Conservation (phyloP, 1,140 invertebrate species). For the Hyphantria cunea region DNA sequence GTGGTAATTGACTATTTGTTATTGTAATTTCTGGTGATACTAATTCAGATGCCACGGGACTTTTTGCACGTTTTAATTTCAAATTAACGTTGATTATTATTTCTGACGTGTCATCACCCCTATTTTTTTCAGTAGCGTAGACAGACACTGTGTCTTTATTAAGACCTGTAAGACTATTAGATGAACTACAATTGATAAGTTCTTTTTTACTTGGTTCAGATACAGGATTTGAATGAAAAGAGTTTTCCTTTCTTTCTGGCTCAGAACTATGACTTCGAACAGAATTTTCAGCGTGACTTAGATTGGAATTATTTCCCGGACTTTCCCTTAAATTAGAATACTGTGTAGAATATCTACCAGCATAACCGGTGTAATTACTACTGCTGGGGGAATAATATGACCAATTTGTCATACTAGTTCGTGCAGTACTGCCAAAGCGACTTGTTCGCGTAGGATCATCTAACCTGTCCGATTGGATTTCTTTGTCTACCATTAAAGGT, state of each 20-base stretch:
- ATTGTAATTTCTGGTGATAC: constrained; percentile 67
- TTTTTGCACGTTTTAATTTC: constrained; percentile 65
- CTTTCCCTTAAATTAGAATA: constrained; percentile 63
- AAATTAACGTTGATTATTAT: constrained; percentile 72
- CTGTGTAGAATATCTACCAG: constrained; percentile 74
- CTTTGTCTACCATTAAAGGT: constrained; percentile 84
- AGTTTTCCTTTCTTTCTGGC: constrained; percentile 52
- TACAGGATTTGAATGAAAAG: constrained; percentile 29
- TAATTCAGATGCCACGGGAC: constrained; percentile 50
- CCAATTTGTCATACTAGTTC: constrained; percentile 83
- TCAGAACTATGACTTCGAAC: constrained; percentile 67
- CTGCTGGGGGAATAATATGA: constrained; percentile 85
- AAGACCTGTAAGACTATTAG: constrained; percentile 30
- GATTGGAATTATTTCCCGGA: constrained; percentile 42
- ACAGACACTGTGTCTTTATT: constrained; percentile 44
- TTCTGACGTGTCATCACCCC: constrained; percentile 58
- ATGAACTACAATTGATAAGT: constrained; percentile 25
- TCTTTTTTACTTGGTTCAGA: constrained; percentile 40
- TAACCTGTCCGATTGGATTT: constrained; percentile 86
- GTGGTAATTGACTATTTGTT: constrained; percentile 81
- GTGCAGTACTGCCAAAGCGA: constrained; percentile 82
- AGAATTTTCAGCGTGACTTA: constrained; percentile 51
- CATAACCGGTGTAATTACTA: constrained; percentile 75
- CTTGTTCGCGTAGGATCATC: constrained; percentile 85
- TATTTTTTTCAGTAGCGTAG: constrained; percentile 45